Evolutionary conservation across 1,140 invertebrate species (phyloP).

Genomic region (Danaus melanippus): DNA sequence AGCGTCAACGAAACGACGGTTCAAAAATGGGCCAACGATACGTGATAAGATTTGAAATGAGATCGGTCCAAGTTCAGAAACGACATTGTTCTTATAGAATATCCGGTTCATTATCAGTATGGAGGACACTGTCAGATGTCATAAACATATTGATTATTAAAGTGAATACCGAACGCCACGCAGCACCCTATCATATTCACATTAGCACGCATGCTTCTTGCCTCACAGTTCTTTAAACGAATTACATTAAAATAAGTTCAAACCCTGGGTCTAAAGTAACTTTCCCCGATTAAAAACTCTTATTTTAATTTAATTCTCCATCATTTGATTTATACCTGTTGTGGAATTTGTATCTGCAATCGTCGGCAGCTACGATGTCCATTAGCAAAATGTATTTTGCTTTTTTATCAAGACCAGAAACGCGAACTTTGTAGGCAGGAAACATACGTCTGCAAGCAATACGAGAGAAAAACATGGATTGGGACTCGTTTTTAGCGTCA

Average conservation of each 20-base stretch:
- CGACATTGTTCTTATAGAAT: slow-evolving; percentile 12
- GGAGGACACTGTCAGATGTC: slow-evolving; percentile 12
- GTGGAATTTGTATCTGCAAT: slow-evolving; percentile 96
- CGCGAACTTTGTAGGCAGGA: slow-evolving; percentile 92
- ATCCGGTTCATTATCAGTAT: slow-evolving; percentile 21
- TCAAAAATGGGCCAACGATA: slow-evolving; percentile 20
- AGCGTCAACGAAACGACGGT: slow-evolving; percentile 14
- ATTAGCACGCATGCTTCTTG: slow-evolving; percentile 75
- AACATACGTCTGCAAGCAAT: slow-evolving; percentile 89
- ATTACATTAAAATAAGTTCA: slow-evolving; percentile 67
- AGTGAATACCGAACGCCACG: slow-evolving; percentile 21
- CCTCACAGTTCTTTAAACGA: slow-evolving; percentile 63
- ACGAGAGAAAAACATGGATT: slow-evolving; percentile 71
- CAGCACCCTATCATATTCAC: slow-evolving; percentile 51
- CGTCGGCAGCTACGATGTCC: slow-evolving; percentile 93
- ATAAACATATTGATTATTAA: slow-evolving; percentile 10
- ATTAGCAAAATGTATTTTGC: slow-evolving; percentile 96
- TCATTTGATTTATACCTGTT: slow-evolving; percentile 81
- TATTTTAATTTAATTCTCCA: slow-evolving; percentile 68
- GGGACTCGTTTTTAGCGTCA: slow-evolving; percentile 75
- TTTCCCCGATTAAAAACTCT: slow-evolving; percentile 37
- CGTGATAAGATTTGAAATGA: slow-evolving; percentile 27
- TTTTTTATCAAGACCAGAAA: slow-evolving; percentile 93
- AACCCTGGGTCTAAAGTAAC: slow-evolving; percentile 14
- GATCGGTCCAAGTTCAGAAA: slow-evolving; percentile 13